phyloP scores from a whole-genome alignment of 2,888 invertebrate species.

The Spisula solida region DNA sequence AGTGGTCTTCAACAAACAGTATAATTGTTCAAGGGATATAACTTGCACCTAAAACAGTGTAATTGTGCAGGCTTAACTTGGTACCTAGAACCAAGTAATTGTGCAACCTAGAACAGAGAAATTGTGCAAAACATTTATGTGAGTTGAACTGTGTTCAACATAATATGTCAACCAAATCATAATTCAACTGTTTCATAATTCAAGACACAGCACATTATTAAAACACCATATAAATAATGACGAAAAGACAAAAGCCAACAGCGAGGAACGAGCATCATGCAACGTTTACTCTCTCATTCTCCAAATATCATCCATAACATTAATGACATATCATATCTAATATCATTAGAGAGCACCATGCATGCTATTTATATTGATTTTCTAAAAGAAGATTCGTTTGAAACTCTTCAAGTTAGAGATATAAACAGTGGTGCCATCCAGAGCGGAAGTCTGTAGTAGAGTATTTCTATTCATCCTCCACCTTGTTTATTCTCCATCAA shows the following conservation, averaged over 20 bases:
- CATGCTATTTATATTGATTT: conserved; percentile 16
- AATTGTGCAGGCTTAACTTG: too few relatives aligned
- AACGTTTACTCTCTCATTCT: conserved; percentile 10
- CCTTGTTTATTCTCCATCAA: conserved; percentile 42
- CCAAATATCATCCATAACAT: neutral
- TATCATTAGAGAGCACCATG: neutral
- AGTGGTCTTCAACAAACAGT: too few relatives aligned
- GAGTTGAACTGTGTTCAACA: too few relatives aligned
- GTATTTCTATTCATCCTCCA: conserved; percentile 11
- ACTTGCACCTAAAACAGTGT: too few relatives aligned
- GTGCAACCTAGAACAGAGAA: too few relatives aligned
- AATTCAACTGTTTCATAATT: neutral
- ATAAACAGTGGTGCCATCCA: conserved; percentile 21
- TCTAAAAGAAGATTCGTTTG: conserved; percentile 11
- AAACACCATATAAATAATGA: neutral
- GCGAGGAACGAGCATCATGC: neutral
- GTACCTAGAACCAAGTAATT: too few relatives aligned
- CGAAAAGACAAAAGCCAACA: conserved; percentile 2
- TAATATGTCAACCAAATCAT: neutral
- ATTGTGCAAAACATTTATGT: too few relatives aligned
- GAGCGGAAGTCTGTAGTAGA: conserved; percentile 11
- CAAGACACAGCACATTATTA: neutral
- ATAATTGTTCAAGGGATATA: too few relatives aligned
- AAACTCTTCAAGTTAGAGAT: conserved; percentile 24
- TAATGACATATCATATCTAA: conserved; percentile 10